A percentile compares a stretch with the other conserved stretches of the same genome.
These are phyloP conservation scores for Etheostoma cragini DNA, from an alignment of 2,113 vertebrate genomes.

Conservation along the genomic window DNA sequence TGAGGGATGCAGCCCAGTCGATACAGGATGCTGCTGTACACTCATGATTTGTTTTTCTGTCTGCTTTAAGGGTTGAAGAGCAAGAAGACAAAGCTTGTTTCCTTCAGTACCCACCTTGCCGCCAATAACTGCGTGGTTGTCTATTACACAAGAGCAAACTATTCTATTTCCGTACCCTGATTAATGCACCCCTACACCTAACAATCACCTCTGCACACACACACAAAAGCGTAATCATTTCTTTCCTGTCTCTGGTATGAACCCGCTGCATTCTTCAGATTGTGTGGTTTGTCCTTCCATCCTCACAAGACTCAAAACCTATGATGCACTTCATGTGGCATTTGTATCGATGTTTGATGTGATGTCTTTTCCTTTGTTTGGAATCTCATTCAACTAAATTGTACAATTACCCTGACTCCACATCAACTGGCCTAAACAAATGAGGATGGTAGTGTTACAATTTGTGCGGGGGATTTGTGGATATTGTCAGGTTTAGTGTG, in stretches of 20 bases:
- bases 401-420: neutral
- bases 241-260: slow-evolving; percentile 9
- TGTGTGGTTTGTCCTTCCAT: neutral
- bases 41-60: neutral
- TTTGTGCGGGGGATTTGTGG: too few relatives aligned
- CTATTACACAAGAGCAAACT: slow-evolving; percentile 23
- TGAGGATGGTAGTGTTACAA: neutral
- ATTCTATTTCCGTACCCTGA: slow-evolving; percentile 38
- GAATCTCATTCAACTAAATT: slow-evolving; percentile 7
- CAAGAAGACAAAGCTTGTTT: slow-evolving; percentile 17
- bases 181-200: slow-evolving; percentile 17
- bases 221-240: slow-evolving; percentile 12
- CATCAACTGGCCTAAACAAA: slow-evolving; percentile 2
- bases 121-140: slow-evolving; percentile 20
- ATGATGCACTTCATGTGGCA: slow-evolving; percentile 7
- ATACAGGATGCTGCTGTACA: slow-evolving; percentile 7
- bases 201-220: neutral
- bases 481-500: too few relatives aligned
- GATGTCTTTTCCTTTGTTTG: neutral
- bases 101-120: slow-evolving; percentile 10
- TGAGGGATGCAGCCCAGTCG: neutral
- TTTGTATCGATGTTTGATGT: slow-evolving; percentile 4
- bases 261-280: slow-evolving; percentile 12
- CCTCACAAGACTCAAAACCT: neutral
- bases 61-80: neutral